phyloP scores from a whole-genome alignment of 2,888 invertebrate species.

The Drosophila histrio region DNA sequence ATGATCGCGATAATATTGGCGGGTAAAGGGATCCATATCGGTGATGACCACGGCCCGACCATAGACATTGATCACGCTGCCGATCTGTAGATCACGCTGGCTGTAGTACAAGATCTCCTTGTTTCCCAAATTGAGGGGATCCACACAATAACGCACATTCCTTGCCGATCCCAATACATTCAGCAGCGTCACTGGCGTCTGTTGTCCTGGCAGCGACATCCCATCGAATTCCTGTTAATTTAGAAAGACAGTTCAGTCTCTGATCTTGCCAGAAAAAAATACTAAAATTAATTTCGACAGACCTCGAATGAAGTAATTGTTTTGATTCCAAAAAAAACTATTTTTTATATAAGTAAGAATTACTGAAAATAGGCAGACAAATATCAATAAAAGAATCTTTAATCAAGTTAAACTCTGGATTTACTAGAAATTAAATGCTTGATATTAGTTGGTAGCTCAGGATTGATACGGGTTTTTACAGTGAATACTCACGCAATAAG shows the following conservation, averaged over 20 bases:
- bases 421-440: no score
- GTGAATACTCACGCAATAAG: no score
- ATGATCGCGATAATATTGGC: constrained; percentile 89
- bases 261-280: no score
- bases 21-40: constrained; percentile 94
- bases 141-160: constrained; percentile 86
- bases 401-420: no score
- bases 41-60: constrained; percentile 92
- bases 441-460: no score
- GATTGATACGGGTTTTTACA: no score
- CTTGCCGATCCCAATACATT: constrained; percentile 87
- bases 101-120: constrained; percentile 81
- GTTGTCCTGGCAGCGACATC: constrained; percentile 84
- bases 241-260: not conserved
- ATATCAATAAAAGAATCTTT: no score
- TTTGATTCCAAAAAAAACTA: no score
- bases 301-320: no score
- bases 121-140: constrained; percentile 86
- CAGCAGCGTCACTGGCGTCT: constrained; percentile 85
- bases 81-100: constrained; percentile 90
- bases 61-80: constrained; percentile 91
- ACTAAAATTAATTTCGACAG: no score
- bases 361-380: no score
- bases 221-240: constrained; percentile 73
- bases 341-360: no score